Evolutionary conservation across 1,140 invertebrate genomes (phyloP).

Genomic region (Drosophila sp.): DNA sequence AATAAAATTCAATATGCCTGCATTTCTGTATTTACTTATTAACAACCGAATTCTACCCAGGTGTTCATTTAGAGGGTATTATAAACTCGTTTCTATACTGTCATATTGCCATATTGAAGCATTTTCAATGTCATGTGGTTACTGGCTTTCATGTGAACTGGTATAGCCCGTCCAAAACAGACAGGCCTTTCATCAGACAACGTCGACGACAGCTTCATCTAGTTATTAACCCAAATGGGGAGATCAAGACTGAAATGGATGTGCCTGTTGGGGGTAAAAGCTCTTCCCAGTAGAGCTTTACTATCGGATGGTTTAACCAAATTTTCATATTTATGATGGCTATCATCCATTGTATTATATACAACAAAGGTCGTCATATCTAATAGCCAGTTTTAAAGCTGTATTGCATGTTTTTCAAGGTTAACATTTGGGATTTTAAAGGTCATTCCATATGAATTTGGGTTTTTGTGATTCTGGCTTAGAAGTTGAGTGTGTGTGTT

Average conservation of each 20-base stretch:
- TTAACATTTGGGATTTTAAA: slow-evolving; percentile 30
- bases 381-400: slow-evolving; percentile 37
- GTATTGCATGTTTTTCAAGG: slow-evolving; percentile 54
- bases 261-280: slow-evolving; percentile 4
- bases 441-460: slow-evolving; percentile 15
- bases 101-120: slow-evolving; percentile 62
- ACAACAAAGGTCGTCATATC: slow-evolving; percentile 22
- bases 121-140: slow-evolving; percentile 76
- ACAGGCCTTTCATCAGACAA: slow-evolving; percentile 30
- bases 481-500: slow-evolving; percentile 28
- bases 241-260: slow-evolving; percentile 8
- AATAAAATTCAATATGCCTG: too few species aligned
- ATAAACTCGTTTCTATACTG: slow-evolving; percentile 62
- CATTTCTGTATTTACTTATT: too few species aligned
- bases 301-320: slow-evolving; percentile 8
- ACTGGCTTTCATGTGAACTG: slow-evolving; percentile 32
- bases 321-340: slow-evolving; percentile 30
- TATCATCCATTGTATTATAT: slow-evolving; percentile 27
- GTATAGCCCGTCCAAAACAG: slow-evolving; percentile 14
- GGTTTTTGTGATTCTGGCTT: slow-evolving; percentile 10
- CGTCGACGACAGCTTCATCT: slow-evolving; percentile 9
- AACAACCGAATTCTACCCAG: too few species aligned
- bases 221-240: slow-evolving; percentile 36
- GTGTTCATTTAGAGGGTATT: slow-evolving; percentile 6
- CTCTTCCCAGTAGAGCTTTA: not conserved